Evolutionary conservation across 2,888 invertebrate genomes (phyloP).

Genomic region (Anthophora plumipes): DNA sequence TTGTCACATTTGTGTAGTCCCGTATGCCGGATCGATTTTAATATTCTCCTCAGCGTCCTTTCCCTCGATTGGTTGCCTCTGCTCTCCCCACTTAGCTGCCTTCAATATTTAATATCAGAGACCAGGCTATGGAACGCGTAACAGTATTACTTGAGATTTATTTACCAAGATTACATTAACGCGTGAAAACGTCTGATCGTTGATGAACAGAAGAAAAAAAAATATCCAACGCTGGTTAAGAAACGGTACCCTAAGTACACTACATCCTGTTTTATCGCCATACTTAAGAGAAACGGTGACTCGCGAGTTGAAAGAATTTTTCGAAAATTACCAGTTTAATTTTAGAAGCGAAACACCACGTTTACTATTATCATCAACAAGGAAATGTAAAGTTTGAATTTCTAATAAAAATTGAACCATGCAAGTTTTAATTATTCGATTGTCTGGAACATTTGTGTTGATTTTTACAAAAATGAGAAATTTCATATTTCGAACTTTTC

Average conservation of each 20-base stretch:
- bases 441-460: too few relatives aligned
- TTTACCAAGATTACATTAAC: slow-evolving; percentile 40
- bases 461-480: too few relatives aligned
- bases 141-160: slow-evolving; percentile 42
- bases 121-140: slow-evolving; percentile 20
- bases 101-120: slow-evolving; percentile 34
- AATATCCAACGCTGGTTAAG: slow-evolving; percentile 1
- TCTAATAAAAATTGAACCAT: not conserved
- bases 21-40: slow-evolving; percentile 31
- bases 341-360: not conserved
- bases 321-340: not conserved
- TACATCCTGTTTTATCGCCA: slow-evolving; percentile 36
- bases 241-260: slow-evolving; percentile 25
- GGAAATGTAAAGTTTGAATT: not conserved
- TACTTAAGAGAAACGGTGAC: not conserved
- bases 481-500: too few relatives aligned
- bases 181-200: slow-evolving; percentile 27
- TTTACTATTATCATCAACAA: too few relatives aligned
- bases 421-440: too few relatives aligned
- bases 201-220: not conserved
- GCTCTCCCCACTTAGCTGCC: not conserved
- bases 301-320: not conserved
- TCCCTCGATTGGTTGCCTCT: not conserved
- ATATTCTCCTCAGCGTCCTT: slow-evolving; percentile 9
- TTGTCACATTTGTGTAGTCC: slow-evolving; percentile 11